A percentile compares a stretch with the other conserved stretches of the same genome.
These are phyloP conservation scores for Paraescarpia echinospica DNA, from an alignment of 1,140 invertebrate genomes.

Conservation along the genomic window DNA sequence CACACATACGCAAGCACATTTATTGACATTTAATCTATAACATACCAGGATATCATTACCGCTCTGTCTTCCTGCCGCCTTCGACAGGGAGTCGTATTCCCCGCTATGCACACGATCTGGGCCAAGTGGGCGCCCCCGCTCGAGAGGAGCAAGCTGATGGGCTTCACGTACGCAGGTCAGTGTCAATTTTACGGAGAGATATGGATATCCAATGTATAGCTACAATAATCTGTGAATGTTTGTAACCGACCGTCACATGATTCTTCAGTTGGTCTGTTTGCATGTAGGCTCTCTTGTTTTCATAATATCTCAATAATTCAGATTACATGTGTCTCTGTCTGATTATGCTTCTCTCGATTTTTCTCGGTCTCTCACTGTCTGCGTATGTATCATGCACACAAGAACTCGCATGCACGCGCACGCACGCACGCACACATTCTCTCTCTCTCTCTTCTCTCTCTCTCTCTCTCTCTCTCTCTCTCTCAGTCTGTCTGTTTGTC, in stretches of 20 bases:
- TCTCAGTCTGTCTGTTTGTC: too few species aligned
- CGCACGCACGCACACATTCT: too few species aligned
- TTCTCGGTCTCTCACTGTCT: not conserved
- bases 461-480: too few species aligned
- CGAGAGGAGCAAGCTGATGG: conserved; percentile 46
- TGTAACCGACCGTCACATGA: not conserved
- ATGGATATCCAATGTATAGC: not conserved
- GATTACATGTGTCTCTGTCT: not conserved
- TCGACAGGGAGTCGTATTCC: conserved; percentile 58
- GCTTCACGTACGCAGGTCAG: conserved; percentile 46
- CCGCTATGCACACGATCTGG: conserved; percentile 44
- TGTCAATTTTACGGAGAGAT: not conserved
- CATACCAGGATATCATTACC: not conserved
- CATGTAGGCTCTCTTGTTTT: too few species aligned
- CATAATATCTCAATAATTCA: too few species aligned
- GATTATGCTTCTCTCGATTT: not conserved
- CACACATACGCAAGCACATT: not conserved
- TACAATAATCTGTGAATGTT: not conserved
- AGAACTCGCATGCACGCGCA: too few species aligned
- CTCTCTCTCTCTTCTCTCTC: too few species aligned
- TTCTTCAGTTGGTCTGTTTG: not conserved
- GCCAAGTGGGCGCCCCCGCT: conserved; percentile 51
- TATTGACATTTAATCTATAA: not conserved
- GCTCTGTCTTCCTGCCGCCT: not conserved
- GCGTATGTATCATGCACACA: too few species aligned